A percentile compares a stretch with the other conserved stretches of the same genome.
Conservation (phyloP, 2,888 invertebrate genomes). For the Eupithecia centaureata region DNA sequence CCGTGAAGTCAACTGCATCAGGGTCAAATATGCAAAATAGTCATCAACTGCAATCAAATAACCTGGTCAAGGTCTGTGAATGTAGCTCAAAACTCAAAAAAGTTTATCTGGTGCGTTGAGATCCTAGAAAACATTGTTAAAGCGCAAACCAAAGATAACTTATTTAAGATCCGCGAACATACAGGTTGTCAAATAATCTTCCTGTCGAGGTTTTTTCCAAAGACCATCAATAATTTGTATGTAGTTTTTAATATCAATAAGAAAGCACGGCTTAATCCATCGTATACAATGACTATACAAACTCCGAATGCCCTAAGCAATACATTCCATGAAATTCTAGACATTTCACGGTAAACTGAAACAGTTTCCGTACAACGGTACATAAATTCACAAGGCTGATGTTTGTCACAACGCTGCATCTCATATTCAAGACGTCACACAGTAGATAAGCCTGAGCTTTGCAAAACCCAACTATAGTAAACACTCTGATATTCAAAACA, state of each 20-base stretch:
- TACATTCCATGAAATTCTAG: not conserved
- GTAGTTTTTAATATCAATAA: too few species aligned
- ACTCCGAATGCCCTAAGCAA: not conserved
- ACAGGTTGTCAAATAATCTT: not conserved
- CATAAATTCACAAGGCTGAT: conserved; percentile 39
- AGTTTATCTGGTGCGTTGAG: too few species aligned
- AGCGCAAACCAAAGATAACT: too few species aligned
- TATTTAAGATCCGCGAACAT: not conserved
- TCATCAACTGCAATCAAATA: not conserved
- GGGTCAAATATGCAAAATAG: not conserved
- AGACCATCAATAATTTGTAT: too few species aligned
- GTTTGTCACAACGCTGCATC: conserved; percentile 51
- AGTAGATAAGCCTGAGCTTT: conserved; percentile 53
- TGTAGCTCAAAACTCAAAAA: not conserved
- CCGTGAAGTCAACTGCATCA: not conserved
- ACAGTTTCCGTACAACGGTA: conserved; percentile 6
- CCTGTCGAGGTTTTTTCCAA: not conserved
- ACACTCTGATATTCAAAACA: conserved; percentile 51
- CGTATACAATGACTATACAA: not conserved
- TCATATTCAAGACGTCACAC: conserved; percentile 57
- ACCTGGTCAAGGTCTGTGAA: not conserved
- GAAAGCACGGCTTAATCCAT: not conserved
- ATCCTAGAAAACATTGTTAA: too few species aligned
- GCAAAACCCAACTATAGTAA: conserved; percentile 57
- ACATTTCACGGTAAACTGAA: conserved; percentile 29